These are phyloP conservation scores for Agrypnia vestita DNA, from an alignment of 1,140 invertebrate species.

Conservation along the genomic window DNA sequence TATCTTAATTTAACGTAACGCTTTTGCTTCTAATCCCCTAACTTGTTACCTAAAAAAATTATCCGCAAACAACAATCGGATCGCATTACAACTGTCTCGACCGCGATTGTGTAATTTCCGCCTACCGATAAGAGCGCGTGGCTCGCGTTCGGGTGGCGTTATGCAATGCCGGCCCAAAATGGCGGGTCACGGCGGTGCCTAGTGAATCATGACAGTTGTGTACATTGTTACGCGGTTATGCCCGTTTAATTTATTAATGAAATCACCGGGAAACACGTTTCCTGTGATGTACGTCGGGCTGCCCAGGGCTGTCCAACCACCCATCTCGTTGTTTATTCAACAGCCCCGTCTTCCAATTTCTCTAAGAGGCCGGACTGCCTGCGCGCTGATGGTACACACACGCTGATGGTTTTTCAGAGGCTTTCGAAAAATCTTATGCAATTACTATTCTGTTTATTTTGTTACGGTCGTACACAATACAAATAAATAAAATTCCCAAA, in stretches of 20 bases:
- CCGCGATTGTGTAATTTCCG: neutral
- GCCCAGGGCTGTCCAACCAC: neutral
- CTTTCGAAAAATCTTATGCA: neutral
- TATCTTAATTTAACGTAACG: too few relatives aligned
- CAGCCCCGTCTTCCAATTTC: neutral
- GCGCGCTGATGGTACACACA: too few relatives aligned
- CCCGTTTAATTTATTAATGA: slow-evolving; percentile 60
- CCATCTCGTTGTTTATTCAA: neutral
- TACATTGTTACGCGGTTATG: slow-evolving; percentile 55
- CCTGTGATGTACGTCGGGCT: slow-evolving; percentile 45
- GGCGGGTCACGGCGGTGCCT: slow-evolving; percentile 5
- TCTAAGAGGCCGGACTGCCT: too few relatives aligned
- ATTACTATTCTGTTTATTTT: neutral
- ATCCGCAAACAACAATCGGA: too few relatives aligned
- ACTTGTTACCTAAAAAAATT: too few relatives aligned
- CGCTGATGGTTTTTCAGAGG: too few relatives aligned
- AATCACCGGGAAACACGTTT: slow-evolving; percentile 59
- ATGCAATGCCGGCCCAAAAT: slow-evolving; percentile 1
- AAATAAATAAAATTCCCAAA: too few relatives aligned
- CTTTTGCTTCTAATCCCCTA: too few relatives aligned
- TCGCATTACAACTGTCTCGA: too few relatives aligned
- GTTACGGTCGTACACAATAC: neutral
- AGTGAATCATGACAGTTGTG: slow-evolving; percentile 57
- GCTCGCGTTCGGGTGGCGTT: neutral
- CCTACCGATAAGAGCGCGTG: neutral